These are phyloP conservation scores for Platyrinchus mystaceus DNA, from an alignment of 2,797 vertebrate species.

Conservation along the genomic window DNA sequence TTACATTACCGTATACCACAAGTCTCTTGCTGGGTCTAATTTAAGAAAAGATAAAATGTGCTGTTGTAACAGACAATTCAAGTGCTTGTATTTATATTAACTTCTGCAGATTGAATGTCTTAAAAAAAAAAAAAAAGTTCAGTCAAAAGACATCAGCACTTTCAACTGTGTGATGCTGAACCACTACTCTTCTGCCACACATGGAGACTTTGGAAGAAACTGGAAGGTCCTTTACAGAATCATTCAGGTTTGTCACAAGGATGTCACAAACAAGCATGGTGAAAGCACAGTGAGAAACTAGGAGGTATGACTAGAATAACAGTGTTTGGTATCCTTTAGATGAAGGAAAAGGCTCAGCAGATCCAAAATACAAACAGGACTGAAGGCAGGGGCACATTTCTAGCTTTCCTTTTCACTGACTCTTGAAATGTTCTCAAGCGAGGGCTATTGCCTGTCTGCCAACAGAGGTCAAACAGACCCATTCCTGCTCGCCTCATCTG, in stretches of 20 bases:
- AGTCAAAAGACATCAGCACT: neutral
- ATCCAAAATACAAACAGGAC: neutral
- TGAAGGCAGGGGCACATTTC: neutral
- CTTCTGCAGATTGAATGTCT: neutral
- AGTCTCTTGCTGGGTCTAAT: neutral
- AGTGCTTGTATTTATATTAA: neutral
- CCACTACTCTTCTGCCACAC: neutral
- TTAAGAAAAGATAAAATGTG: neutral
- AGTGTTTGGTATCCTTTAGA: neutral
- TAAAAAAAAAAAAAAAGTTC: neutral
- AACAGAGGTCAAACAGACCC: neutral
- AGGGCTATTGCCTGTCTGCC: neutral
- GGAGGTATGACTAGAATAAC: neutral
- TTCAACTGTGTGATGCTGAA: neutral
- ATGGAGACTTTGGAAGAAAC: neutral
- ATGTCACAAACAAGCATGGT: neutral
- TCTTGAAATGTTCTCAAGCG: neutral
- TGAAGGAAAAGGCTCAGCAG: neutral
- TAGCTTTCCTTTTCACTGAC: neutral
- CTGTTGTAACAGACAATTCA: neutral
- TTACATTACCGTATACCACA: slow-evolving; percentile 14
- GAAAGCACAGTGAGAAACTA: neutral
- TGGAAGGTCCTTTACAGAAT: neutral
- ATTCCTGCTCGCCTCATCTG: neutral
- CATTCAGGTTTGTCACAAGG: neutral